A percentile compares a stretch with the other conserved stretches of the same genome.
These are phyloP conservation scores for Sinohyriopsis cumingii DNA, from an alignment of 2,888 invertebrate genomes.

Conservation along the genomic window DNA sequence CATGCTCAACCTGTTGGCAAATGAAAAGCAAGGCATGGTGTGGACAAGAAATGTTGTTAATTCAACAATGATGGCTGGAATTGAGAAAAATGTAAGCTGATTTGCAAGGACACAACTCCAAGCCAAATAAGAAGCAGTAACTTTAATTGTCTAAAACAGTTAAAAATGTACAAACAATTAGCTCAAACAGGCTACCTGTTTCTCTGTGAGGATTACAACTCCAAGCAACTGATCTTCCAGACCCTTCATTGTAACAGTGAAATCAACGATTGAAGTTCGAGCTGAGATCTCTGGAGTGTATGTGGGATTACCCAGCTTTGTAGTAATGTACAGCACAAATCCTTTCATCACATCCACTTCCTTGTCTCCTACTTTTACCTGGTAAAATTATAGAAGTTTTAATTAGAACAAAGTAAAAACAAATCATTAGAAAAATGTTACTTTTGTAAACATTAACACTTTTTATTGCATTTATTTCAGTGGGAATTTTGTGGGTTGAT, in stretches of 20 bases:
- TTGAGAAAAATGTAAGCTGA: no score
- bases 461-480: no score
- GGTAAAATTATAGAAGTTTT: not conserved
- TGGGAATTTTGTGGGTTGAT: no score
- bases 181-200: constrained; percentile 75
- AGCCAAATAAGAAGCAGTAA: no score
- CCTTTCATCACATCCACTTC: constrained; percentile 97
- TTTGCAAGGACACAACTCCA: no score
- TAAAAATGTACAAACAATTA: not conserved
- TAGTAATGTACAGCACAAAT: constrained; percentile 95
- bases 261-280: constrained; percentile 96
- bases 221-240: constrained; percentile 94
- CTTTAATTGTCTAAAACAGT: no score
- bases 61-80: no score
- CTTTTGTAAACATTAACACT: no score
- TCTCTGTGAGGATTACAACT: constrained; percentile 95
- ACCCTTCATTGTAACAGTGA: constrained; percentile 97
- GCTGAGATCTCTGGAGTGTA: constrained; percentile 98
- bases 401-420: not conserved
- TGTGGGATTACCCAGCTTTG: constrained; percentile 95
- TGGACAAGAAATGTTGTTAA: no score
- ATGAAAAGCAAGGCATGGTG: no score
- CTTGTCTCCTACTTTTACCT: constrained; percentile 81
- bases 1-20: no score
- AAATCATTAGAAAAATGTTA: no score